Conservation (phyloP, 2,888 invertebrate species). For the Cataglyphis rosenhaueri region DNA sequence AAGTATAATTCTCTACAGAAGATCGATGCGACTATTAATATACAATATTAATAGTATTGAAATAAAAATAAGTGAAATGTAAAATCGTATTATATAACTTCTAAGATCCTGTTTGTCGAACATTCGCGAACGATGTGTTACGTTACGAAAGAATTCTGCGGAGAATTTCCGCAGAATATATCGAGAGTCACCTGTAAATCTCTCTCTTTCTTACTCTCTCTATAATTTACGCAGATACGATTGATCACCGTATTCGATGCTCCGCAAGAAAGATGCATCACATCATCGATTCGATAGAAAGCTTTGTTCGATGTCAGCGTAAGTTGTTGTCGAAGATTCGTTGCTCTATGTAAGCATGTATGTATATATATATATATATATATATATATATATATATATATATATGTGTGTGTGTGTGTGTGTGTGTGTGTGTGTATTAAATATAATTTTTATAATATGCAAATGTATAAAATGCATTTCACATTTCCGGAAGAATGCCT, state of each 20-base stretch:
- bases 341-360: constrained; percentile 17
- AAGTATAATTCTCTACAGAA: background rate
- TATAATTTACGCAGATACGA: constrained; percentile 26
- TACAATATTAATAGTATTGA: background rate
- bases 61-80: constrained; percentile 41
- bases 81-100: constrained; percentile 39
- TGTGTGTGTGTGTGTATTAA: too few relatives aligned
- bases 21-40: background rate
- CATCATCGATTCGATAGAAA: constrained; percentile 43
- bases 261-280: constrained; percentile 47
- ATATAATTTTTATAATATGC: constrained; percentile 31
- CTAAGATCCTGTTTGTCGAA: constrained; percentile 29
- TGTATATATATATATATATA: background rate
- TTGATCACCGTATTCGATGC: constrained; percentile 16
- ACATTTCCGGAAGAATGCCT: background rate
- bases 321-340: constrained; percentile 42
- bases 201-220: background rate
- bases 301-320: constrained; percentile 40
- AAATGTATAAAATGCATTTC: constrained; percentile 18
- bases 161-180: constrained; percentile 36
- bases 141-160: constrained; percentile 34
- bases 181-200: constrained; percentile 1
- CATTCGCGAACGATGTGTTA: background rate
- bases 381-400: background rate
- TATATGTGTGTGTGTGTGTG: background rate